phyloP scores from a whole-genome alignment of 2,888 invertebrate genomes.

The Trachelus stipa region DNA sequence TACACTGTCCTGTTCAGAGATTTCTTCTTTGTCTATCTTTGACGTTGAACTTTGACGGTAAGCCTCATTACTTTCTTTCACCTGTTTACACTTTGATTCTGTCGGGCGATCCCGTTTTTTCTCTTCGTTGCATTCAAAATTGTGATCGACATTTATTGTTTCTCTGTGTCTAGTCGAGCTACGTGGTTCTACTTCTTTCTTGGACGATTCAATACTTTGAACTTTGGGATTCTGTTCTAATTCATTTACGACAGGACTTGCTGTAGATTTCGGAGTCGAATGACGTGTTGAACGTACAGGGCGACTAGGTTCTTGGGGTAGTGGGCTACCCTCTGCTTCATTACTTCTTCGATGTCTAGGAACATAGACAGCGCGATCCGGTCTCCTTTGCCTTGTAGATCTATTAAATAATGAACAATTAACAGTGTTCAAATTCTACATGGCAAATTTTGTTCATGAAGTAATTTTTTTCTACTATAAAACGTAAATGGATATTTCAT shows the following conservation, averaged over 20 bases:
- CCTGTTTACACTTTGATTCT: not conserved
- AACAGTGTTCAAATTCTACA: not conserved
- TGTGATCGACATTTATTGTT: not conserved
- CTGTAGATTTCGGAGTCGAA: not conserved
- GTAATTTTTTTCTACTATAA: not conserved
- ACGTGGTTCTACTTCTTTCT: not conserved
- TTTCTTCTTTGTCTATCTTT: not conserved
- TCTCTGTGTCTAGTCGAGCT: no score
- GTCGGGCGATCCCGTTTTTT: not conserved
- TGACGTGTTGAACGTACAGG: constrained; percentile 21
- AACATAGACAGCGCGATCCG: constrained; percentile 84
- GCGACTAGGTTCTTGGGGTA: constrained; percentile 24
- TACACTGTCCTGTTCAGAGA: not conserved
- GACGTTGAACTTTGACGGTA: not conserved
- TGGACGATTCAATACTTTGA: not conserved
- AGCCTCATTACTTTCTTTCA: not conserved
- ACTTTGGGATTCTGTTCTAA: constrained; percentile 12
- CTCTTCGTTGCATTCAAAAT: constrained; percentile 1
- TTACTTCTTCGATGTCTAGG: constrained; percentile 75
- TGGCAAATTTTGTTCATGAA: not conserved
- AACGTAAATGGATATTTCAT: not conserved
- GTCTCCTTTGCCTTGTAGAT: constrained; percentile 69
- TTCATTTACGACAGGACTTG: not conserved
- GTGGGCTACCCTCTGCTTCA: constrained; percentile 48
- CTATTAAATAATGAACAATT: not conserved